A percentile compares a stretch with the other conserved stretches of the same genome.
Evolutionary conservation across 2,113 vertebrate species (phyloP).

Genomic region (Tonatia bakeri): DNA sequence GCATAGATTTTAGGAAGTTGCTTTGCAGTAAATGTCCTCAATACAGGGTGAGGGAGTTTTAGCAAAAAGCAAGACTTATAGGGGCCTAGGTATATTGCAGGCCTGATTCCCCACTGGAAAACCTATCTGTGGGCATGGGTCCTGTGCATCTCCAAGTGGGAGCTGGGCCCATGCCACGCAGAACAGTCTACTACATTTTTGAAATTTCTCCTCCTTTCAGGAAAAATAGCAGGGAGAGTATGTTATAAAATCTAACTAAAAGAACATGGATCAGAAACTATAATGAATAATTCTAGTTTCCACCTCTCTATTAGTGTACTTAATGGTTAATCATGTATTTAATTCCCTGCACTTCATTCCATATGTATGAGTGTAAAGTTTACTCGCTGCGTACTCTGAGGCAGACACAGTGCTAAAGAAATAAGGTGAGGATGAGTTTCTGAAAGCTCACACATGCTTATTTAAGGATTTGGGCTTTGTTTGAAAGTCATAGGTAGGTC

Average conservation of each 20-base stretch:
- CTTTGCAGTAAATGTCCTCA: too few species aligned
- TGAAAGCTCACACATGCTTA: background rate
- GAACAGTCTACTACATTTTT: background rate
- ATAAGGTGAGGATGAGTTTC: background rate
- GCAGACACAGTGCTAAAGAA: background rate
- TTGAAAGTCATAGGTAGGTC: background rate
- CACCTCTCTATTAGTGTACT: background rate
- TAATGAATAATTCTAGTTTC: background rate
- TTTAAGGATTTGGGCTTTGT: background rate
- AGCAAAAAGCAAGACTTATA: too few species aligned
- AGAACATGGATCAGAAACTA: background rate
- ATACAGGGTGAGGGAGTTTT: too few species aligned
- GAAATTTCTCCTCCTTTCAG: background rate
- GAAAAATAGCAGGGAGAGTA: background rate
- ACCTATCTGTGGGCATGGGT: too few species aligned
- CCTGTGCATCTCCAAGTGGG: too few species aligned
- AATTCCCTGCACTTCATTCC: background rate
- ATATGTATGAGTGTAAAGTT: background rate
- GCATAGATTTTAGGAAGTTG: too few species aligned
- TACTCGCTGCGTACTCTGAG: background rate
- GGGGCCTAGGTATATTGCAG: too few species aligned
- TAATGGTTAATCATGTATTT: slow-evolving; percentile 7
- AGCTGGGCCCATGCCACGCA: too few species aligned
- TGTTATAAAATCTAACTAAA: background rate
- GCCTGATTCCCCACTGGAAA: too few species aligned